These are phyloP conservation scores for Pristionchus mayeri DNA, from an alignment of 2,888 invertebrate species.

Conservation along the genomic window DNA sequence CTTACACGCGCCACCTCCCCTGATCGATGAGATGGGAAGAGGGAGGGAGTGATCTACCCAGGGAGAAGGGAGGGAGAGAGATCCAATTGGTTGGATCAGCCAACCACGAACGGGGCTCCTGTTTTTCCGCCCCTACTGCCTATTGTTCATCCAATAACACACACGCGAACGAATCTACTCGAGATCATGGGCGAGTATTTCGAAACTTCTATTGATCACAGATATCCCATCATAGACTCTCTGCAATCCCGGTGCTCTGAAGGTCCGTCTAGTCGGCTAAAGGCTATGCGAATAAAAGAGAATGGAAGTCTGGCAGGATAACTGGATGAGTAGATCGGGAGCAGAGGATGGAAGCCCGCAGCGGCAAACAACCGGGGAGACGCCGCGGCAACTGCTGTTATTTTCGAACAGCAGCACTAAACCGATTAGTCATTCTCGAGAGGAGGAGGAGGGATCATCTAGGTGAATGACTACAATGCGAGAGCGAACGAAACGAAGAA, in stretches of 20 bases:
- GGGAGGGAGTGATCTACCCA: constrained; percentile 6
- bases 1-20: neutral
- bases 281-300: neutral
- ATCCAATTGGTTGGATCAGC: constrained; percentile 35
- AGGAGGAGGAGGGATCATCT: neutral
- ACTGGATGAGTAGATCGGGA: too few relatives aligned
- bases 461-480: neutral
- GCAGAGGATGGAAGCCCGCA: too few relatives aligned
- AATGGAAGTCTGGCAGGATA: neutral
- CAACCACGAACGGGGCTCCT: neutral
- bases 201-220: too few relatives aligned
- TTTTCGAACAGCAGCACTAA: neutral
- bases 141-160: neutral
- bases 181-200: too few relatives aligned
- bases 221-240: neutral
- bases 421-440: neutral
- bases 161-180: too few relatives aligned
- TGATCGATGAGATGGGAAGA: constrained; percentile 28
- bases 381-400: neutral
- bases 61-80: neutral
- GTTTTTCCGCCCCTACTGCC: neutral
- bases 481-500: neutral
- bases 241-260: too few relatives aligned
- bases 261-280: neutral
- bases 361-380: neutral